Percentiles rank a stretch among this genome's conserved stretches.
Conservation (phyloP, 2,888 invertebrate genomes). For the Ectropis crepuscularia region DNA sequence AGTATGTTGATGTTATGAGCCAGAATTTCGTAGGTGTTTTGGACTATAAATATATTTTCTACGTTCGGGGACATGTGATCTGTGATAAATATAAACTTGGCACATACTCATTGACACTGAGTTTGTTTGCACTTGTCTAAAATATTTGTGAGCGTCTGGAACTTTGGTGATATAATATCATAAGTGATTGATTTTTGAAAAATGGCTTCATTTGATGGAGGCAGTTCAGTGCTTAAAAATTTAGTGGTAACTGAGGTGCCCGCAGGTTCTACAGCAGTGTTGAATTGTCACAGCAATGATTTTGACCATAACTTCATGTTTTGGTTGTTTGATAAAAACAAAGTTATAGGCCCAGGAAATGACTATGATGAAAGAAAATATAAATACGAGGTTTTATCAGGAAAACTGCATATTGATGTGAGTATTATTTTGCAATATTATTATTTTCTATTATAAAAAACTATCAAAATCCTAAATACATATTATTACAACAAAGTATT, state of each 20-base stretch:
- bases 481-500: too few species aligned
- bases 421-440: slow-evolving; percentile 51
- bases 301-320: slow-evolving; percentile 87
- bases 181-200: slow-evolving; percentile 36
- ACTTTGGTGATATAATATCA: slow-evolving; percentile 61
- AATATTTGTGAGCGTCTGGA: slow-evolving; percentile 47
- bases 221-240: slow-evolving; percentile 58
- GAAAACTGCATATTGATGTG: slow-evolving; percentile 87
- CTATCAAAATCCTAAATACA: too few species aligned
- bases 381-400: slow-evolving; percentile 88
- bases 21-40: slow-evolving; percentile 45
- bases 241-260: slow-evolving; percentile 79
- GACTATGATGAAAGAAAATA: slow-evolving; percentile 85
- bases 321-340: slow-evolving; percentile 85
- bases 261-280: slow-evolving; percentile 84
- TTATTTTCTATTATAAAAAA: too few species aligned
- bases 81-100: slow-evolving; percentile 82
- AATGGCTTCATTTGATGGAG: slow-evolving; percentile 52
- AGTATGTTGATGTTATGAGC: slow-evolving; percentile 30
- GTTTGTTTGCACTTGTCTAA: slow-evolving; percentile 68
- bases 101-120: slow-evolving; percentile 69
- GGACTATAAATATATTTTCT: slow-evolving; percentile 50
- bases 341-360: slow-evolving; percentile 87
- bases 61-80: slow-evolving; percentile 69
- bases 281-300: slow-evolving; percentile 87